These are phyloP conservation scores for Ceryle rudis DNA, from an alignment of 2,797 vertebrate species.

Conservation along the genomic window DNA sequence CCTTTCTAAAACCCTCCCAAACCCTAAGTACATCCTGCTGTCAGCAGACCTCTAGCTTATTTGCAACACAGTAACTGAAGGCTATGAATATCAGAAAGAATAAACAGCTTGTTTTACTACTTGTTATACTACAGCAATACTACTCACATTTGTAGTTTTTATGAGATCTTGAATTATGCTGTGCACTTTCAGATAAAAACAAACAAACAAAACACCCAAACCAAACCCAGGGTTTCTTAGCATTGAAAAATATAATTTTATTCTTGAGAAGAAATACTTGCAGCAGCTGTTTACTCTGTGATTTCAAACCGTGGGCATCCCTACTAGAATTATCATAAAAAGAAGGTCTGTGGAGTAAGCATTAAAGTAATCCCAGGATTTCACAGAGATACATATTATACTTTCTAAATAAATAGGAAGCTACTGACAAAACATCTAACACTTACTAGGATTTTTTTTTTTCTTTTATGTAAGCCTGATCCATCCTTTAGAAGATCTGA, in stretches of 20 bases:
- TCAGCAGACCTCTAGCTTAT: neutral
- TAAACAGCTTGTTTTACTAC: neutral
- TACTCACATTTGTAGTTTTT: neutral
- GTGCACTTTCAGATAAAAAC: neutral
- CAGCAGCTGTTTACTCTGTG: neutral
- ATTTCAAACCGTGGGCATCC: neutral
- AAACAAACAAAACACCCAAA: neutral
- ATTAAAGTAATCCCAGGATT: neutral
- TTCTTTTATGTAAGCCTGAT: neutral
- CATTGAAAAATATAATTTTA: neutral
- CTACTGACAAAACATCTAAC: neutral
- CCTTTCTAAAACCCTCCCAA: neutral
- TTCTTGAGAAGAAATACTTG: neutral
- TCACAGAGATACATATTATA: neutral
- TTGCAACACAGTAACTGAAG: neutral
- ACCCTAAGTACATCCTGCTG: fast-evolving
- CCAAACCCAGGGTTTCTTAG: neutral
- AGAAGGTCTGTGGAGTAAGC: neutral
- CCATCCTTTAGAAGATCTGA: neutral
- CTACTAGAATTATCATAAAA: neutral
- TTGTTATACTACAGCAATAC: neutral
- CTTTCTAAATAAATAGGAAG: neutral
- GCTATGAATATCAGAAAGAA: neutral
- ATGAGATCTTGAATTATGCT: neutral
- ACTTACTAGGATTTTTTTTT: neutral